Conservation (phyloP, 2,797 vertebrate genomes). For the Peromyscus attwateri region DNA sequence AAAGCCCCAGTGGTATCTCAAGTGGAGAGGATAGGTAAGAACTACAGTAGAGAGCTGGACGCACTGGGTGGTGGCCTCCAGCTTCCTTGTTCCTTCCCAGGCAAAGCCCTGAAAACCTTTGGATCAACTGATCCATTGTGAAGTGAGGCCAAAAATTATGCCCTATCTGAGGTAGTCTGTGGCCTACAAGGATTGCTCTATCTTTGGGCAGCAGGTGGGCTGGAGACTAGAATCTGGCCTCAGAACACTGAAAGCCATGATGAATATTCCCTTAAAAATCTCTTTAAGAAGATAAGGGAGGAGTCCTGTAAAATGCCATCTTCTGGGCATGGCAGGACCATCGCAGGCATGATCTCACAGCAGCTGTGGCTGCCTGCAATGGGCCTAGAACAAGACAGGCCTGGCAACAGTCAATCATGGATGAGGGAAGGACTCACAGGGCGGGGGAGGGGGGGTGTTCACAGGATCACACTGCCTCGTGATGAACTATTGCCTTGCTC, state of each 20-base stretch:
- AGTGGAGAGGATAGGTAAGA: neutral
- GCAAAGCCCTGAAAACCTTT: neutral
- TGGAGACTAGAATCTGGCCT: neutral
- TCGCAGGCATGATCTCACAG: neutral
- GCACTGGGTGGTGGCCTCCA: neutral
- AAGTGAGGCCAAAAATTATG: neutral
- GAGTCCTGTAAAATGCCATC: neutral
- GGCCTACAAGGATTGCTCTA: neutral
- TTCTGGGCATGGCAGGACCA: neutral
- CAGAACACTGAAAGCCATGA: neutral
- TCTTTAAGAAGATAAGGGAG: neutral
- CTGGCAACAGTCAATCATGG: neutral
- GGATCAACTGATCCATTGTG: neutral
- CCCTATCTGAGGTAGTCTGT: neutral
- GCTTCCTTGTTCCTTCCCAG: neutral
- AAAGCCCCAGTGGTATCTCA: neutral
- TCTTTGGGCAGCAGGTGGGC: neutral
- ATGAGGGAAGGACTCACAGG: neutral
- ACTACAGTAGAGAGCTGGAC: neutral
- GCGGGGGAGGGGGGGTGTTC: no score
- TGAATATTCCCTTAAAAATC: constrained; percentile 61
- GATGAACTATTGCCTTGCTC: neutral
- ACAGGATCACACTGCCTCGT: no score
- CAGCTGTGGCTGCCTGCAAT: neutral
- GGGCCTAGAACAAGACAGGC: neutral